These are phyloP conservation scores for Noctua comes DNA, from an alignment of 2,888 invertebrate genomes.

Conservation along the genomic window DNA sequence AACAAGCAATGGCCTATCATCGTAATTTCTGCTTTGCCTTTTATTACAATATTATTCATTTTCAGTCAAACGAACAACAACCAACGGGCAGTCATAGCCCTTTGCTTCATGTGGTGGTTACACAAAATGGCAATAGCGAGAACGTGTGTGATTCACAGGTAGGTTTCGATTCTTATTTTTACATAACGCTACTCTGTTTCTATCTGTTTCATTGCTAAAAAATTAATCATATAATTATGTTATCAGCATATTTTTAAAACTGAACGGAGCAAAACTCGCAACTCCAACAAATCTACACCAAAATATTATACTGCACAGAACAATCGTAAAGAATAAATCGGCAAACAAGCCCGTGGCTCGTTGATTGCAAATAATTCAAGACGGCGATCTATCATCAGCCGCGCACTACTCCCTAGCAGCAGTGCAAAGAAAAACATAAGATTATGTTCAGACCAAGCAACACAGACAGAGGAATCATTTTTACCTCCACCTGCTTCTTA, in stretches of 20 bases:
- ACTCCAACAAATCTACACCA: slow-evolving; percentile 7
- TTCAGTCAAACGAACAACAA: slow-evolving; percentile 38
- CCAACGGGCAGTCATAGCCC: slow-evolving; percentile 39
- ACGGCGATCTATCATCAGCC: slow-evolving; percentile 70
- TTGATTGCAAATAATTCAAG: slow-evolving; percentile 43
- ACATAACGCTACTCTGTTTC: background rate
- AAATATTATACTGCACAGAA: slow-evolving; percentile 1
- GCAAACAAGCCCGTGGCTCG: slow-evolving; percentile 14
- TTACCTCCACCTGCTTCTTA: slow-evolving; percentile 59
- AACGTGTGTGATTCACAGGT: slow-evolving; percentile 72
- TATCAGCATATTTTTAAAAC: slow-evolving; percentile 31
- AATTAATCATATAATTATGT: background rate
- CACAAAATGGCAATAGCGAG: slow-evolving; percentile 62
- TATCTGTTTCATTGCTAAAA: background rate
- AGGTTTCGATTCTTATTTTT: slow-evolving; percentile 11
- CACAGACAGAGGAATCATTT: slow-evolving; percentile 73
- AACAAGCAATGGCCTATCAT: background rate
- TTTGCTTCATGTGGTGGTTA: slow-evolving; percentile 58
- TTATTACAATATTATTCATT: slow-evolving; percentile 5
- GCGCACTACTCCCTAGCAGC: slow-evolving; percentile 73
- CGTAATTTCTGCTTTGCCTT: background rate
- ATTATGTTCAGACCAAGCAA: slow-evolving; percentile 70
- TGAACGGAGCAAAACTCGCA: slow-evolving; percentile 16
- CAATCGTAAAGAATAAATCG: slow-evolving; percentile 21
- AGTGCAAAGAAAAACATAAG: slow-evolving; percentile 52